Percentiles rank a stretch among this genome's conserved stretches.
phyloP scores from a whole-genome alignment of 2,797 vertebrate species.

The Gallinago solitaria region DNA sequence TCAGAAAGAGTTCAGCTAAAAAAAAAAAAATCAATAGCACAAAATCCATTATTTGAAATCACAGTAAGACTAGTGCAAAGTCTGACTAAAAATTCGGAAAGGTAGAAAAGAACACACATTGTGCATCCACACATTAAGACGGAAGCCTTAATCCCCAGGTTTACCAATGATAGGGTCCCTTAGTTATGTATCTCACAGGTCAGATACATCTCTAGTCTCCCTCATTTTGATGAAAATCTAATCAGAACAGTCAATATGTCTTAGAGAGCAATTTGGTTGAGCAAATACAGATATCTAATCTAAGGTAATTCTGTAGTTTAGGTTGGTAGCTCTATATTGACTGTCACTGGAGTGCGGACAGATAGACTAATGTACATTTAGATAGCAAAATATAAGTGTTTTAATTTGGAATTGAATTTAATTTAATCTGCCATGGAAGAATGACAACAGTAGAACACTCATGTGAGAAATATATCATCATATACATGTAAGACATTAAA shows the following conservation, averaged over 20 bases:
- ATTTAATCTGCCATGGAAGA: neutral
- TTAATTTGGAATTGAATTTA: neutral
- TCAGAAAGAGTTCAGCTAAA: neutral
- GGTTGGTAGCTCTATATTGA: neutral
- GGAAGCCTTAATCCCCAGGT: neutral
- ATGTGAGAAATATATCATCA: neutral
- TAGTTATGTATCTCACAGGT: neutral
- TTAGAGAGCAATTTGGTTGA: neutral
- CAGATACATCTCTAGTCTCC: neutral
- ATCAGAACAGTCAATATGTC: neutral
- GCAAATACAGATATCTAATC: neutral
- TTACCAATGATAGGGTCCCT: neutral
- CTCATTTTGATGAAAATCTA: neutral
- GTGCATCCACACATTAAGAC: neutral
- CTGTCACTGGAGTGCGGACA: neutral
- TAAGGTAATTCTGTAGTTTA: neutral
- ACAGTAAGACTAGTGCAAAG: neutral
- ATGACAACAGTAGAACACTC: neutral
- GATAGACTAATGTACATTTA: neutral
- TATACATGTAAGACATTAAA: neutral
- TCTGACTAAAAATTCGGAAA: neutral
- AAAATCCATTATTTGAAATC: neutral
- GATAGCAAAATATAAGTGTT: neutral
- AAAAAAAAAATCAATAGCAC: neutral
- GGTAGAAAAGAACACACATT: neutral